Base-by-base conservation (phyloP, 92 coral and sea anemone genomes). In the Porites divaricata region DNA sequence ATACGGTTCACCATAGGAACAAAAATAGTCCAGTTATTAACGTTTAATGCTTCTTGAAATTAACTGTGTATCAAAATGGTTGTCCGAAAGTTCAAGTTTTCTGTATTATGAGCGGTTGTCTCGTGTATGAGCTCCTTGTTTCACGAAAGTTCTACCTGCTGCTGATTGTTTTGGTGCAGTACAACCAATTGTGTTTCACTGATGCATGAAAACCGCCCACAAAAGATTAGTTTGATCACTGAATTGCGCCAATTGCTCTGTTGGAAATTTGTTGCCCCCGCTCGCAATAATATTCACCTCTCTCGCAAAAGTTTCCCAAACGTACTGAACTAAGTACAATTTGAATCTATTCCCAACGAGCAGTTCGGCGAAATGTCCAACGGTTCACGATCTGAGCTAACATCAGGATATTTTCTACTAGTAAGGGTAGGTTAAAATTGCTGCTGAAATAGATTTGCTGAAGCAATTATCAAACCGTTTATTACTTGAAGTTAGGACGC, bases 81-180 rank as follows among this genome's bases (percentile, higher is more conserved):
- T 13, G 17, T 35, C 3, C 3, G 45, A 35, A 35, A 35, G 45
- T 35, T 35, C n/a, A n/a, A n/a, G 45, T 35, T 35, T 35, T 35
- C 7, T 35, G 45, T 35, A 35, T 35, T 35, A 35, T 35, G 45
- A 0, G 45, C 5, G 45, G 45, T 54, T 15, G 10, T 11, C 59
- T 54, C 3, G 59, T 4, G 12, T 7, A 4, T 1, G 21, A 23
- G 10, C 52, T 72, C 56, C 57, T 41, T 19, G 21, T 68, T 69
- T 80, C 85, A 67, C 59, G 85, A 80, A 80, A 54, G 51, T 80
- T 80, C 85, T 51, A 70, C 71, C 24, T 51, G 35, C 24, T 52
- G 24, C 52, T 65, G 14, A 49, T 23, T 24, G 51, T 14, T 17
- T 58, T 9, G 45, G 45, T 35, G 45, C 45, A 4, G 45, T 35